Evolutionary conservation across 2,113 vertebrate genomes (phyloP).

Genomic region (Scalopus aquaticus): DNA sequence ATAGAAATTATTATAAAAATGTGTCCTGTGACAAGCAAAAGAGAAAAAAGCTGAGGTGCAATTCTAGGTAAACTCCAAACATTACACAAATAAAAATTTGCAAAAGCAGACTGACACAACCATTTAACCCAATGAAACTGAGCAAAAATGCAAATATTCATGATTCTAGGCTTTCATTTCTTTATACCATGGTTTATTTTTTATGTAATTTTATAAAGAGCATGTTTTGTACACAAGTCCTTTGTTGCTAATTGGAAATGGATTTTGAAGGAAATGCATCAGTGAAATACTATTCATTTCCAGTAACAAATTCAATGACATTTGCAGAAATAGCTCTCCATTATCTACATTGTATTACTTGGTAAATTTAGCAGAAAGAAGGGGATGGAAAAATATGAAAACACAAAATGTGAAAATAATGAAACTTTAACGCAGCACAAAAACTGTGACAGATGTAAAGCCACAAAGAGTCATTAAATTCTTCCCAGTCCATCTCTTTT

Average conservation of each 20-base stretch:
- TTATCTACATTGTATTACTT: slow-evolving; percentile 86
- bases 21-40: background rate
- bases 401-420: slow-evolving; percentile 88
- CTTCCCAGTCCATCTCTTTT: slow-evolving; percentile 83
- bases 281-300: slow-evolving; percentile 79
- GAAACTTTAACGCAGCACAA: slow-evolving; percentile 87
- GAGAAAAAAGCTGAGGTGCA: background rate
- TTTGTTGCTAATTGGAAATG: slow-evolving; percentile 82
- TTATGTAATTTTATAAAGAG: slow-evolving; percentile 25
- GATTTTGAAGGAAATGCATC: slow-evolving; percentile 79
- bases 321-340: slow-evolving; percentile 84
- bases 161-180: background rate
- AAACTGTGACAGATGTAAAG: slow-evolving; percentile 86
- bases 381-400: slow-evolving; percentile 84
- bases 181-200: slow-evolving; percentile 47
- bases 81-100: background rate
- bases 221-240: slow-evolving; percentile 71
- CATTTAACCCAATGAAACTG: slow-evolving; percentile 52
- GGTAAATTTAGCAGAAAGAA: slow-evolving; percentile 89
- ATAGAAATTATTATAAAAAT: slow-evolving; percentile 1
- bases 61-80: slow-evolving; percentile 27
- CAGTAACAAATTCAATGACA: slow-evolving; percentile 82
- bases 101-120: background rate
- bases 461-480: slow-evolving; percentile 85
- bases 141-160: slow-evolving; percentile 53